Evolutionary conservation across 2,113 vertebrate species (phyloP).

Genomic region (Symphodus melops): DNA sequence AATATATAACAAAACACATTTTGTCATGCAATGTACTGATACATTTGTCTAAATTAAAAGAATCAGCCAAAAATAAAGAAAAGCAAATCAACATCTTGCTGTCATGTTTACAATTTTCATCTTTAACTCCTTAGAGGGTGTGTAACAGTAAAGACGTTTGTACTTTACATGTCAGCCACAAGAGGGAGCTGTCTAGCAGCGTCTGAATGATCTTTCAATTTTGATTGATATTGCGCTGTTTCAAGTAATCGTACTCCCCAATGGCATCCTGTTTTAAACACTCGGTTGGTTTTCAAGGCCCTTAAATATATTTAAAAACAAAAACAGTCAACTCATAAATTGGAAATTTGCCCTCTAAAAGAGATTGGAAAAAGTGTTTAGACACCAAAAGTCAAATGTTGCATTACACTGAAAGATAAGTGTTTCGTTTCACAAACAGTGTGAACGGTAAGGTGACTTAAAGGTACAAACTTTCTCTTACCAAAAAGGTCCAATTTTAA

Average conservation of each 20-base stretch:
- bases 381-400: not conserved
- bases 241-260: not conserved
- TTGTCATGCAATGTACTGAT: constrained; percentile 19
- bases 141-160: not conserved
- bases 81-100: not conserved
- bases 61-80: constrained; percentile 23
- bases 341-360: too few species aligned
- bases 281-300: not conserved
- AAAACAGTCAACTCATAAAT: not conserved
- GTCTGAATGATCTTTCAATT: not conserved
- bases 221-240: constrained; percentile 9
- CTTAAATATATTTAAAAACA: not conserved
- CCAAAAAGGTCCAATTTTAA: too few species aligned
- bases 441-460: not conserved
- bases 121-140: not conserved
- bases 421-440: not conserved
- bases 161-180: constrained; percentile 44
- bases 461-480: too few species aligned
- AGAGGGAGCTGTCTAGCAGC: constrained; percentile 54
- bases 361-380: too few species aligned
- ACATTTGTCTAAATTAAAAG: not conserved
- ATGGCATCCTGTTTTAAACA: not conserved
- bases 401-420: not conserved
- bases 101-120: not conserved
- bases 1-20: not conserved